These are phyloP conservation scores for Todiramphus chloris DNA, from an alignment of 2,113 vertebrate species.

Conservation along the genomic window DNA sequence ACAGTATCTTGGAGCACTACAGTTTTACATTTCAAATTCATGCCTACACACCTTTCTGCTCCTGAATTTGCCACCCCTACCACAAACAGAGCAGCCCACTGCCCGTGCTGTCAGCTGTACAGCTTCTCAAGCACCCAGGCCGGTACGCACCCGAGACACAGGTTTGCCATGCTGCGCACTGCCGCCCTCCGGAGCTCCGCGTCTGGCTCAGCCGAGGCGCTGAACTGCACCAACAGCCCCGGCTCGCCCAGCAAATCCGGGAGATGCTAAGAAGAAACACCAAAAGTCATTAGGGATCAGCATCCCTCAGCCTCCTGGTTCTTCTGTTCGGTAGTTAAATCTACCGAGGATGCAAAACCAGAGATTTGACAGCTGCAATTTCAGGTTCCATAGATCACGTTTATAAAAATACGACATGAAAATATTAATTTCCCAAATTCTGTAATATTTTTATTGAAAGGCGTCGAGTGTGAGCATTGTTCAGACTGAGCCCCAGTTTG, in stretches of 20 bases:
- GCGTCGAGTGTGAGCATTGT: rapidly evolving
- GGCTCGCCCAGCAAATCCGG: slow-evolving; percentile 80
- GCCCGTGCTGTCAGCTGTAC: rapidly evolving
- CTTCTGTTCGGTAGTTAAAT: neutral
- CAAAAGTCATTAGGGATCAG: neutral
- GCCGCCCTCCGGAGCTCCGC: slow-evolving; percentile 84
- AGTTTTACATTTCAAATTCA: neutral
- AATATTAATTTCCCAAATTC: neutral
- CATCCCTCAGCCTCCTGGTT: neutral
- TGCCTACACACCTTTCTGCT: too few species aligned
- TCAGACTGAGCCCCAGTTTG: neutral
- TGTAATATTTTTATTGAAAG: neutral
- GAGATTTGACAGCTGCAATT: neutral
- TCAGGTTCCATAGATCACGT: neutral
- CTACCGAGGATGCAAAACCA: neutral
- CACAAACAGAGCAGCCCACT: neutral
- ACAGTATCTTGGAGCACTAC: neutral
- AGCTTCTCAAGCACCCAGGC: neutral
- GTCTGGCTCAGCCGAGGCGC: slow-evolving; percentile 78
- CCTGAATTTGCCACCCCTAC: neutral
- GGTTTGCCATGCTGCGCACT: slow-evolving; percentile 89
- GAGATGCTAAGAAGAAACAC: slow-evolving; percentile 78
- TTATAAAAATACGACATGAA: neutral
- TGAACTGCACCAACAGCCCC: slow-evolving; percentile 83
- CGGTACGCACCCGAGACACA: slow-evolving; percentile 84